These are phyloP conservation scores for Cossypha caffra DNA, from an alignment of 2,797 vertebrate genomes.

Conservation along the genomic window DNA sequence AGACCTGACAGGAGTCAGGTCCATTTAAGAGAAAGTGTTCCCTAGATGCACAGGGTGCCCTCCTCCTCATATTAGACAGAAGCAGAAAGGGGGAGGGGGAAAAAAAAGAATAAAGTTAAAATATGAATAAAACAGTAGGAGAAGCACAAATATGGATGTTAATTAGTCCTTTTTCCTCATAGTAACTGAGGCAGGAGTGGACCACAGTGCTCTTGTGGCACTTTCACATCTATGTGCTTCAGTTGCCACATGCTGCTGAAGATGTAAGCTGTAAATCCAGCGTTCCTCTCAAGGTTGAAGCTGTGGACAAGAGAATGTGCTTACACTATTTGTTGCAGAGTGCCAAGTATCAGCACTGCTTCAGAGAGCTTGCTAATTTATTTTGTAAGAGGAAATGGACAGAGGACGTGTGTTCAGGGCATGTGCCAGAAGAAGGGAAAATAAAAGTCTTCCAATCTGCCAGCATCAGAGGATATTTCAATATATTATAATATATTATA, in stretches of 20 bases:
- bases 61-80: not conserved
- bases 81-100: not conserved
- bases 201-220: rapidly evolving
- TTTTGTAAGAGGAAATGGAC: not conserved
- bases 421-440: not conserved
- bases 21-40: not conserved
- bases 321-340: not conserved
- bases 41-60: not conserved
- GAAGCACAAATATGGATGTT: not conserved
- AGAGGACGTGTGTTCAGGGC: not conserved
- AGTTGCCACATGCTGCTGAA: not conserved
- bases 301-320: not conserved
- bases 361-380: not conserved
- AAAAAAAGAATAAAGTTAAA: not conserved
- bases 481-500: not conserved
- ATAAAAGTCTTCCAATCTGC: not conserved
- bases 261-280: not conserved
- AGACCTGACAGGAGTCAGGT: not conserved
- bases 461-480: not conserved
- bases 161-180: not conserved
- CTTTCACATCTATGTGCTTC: not conserved
- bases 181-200: not conserved
- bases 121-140: not conserved
- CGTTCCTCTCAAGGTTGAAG: not conserved
- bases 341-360: not conserved